Evolutionary conservation across 1,140 invertebrate genomes (phyloP).

Genomic region (Dendrolimus kikuchii): DNA sequence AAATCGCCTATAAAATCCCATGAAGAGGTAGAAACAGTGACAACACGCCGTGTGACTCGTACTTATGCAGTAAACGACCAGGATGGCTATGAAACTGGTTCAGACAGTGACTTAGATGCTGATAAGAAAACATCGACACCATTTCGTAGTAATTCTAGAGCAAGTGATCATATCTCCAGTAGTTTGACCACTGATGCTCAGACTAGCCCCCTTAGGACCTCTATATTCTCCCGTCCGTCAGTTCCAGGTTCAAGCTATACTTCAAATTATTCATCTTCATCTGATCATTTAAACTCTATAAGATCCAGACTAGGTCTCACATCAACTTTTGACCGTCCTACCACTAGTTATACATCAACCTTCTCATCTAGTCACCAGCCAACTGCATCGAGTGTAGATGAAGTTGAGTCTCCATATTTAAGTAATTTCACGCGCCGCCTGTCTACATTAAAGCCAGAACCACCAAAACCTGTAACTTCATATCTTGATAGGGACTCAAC

Average conservation of each 20-base stretch:
- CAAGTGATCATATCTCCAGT: conserved; percentile 62
- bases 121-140: conserved; percentile 53
- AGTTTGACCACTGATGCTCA: conserved; percentile 40
- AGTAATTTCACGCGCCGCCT: conserved; percentile 78
- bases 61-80: conserved; percentile 58
- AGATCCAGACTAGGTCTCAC: conserved; percentile 64
- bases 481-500: conserved; percentile 49
- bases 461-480: conserved; percentile 33
- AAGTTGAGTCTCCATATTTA: conserved; percentile 77
- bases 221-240: conserved; percentile 55
- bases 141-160: conserved; percentile 55
- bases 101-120: conserved; percentile 68
- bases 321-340: conserved; percentile 45
- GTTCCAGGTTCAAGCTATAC: conserved; percentile 40
- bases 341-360: conserved; percentile 40
- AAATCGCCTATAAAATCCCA: conserved; percentile 54
- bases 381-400: conserved; percentile 47
- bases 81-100: conserved; percentile 75
- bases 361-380: conserved; percentile 51
- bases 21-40: conserved; percentile 66
- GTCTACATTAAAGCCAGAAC: conserved; percentile 70
- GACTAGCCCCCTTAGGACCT: conserved; percentile 46
- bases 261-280: conserved; percentile 35
- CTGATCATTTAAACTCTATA: conserved; percentile 72
- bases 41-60: conserved; percentile 56